phyloP scores from a whole-genome alignment of 2,797 vertebrate genomes.

The Epinephelus malabaricus region DNA sequence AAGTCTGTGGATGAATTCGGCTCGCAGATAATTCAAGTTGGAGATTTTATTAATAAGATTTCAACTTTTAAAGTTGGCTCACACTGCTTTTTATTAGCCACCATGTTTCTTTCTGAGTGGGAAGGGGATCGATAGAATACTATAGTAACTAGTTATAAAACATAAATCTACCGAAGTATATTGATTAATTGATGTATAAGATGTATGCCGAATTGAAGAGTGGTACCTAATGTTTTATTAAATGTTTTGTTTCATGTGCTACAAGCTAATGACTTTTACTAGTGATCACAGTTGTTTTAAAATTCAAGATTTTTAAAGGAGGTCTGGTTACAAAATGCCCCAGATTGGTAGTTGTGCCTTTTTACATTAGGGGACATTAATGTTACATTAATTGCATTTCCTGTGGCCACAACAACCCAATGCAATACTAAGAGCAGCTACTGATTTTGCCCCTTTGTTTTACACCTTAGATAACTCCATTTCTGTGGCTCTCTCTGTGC shows the following conservation, averaged over 20 bases:
- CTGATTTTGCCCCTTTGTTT: not conserved
- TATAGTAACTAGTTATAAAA: not conserved
- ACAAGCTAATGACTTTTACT: not conserved
- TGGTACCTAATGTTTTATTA: not conserved
- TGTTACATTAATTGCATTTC: conserved; percentile 9
- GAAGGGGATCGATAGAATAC: not conserved
- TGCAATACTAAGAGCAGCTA: not conserved
- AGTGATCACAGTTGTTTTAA: not conserved
- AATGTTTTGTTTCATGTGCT: not conserved
- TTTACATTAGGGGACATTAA: not conserved
- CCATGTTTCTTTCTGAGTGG: not conserved
- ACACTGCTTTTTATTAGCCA: not conserved
- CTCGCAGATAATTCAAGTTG: not conserved
- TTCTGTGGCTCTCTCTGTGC: not conserved
- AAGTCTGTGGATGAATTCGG: not conserved
- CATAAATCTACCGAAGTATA: not conserved
- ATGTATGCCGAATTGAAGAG: conserved; percentile 9
- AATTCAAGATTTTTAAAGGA: not conserved
- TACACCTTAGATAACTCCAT: conserved; percentile 1
- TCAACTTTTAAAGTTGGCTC: conserved; percentile 18
- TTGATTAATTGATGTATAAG: too few relatives aligned
- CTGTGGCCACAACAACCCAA: not conserved
- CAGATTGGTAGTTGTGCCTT: not conserved
- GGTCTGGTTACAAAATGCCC: not conserved
- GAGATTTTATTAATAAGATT: not conserved